Conservation (phyloP, 2,888 invertebrate species). For the Exephanes ischioxanthus region DNA sequence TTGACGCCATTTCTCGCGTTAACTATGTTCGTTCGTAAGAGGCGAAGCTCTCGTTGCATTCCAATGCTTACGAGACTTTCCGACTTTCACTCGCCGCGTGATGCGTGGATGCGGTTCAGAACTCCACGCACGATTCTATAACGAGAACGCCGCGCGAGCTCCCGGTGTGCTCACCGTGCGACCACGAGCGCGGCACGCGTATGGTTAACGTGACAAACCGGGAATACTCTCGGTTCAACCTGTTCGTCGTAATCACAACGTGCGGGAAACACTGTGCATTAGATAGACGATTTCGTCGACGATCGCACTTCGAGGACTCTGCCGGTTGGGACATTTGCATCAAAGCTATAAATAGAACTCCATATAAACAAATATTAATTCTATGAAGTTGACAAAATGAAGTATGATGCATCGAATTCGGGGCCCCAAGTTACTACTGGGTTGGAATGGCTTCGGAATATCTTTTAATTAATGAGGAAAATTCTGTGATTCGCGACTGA, state of each 20-base stretch:
- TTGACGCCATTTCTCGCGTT: slow-evolving; percentile 13
- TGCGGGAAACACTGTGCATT: background rate
- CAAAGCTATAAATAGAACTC: background rate
- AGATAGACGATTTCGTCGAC: background rate
- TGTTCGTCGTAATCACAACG: slow-evolving; percentile 7
- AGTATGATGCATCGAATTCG: no score
- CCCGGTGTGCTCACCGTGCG: background rate
- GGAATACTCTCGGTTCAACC: slow-evolving; percentile 3
- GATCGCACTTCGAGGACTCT: background rate
- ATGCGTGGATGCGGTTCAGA: slow-evolving; percentile 34
- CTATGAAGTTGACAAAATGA: no score
- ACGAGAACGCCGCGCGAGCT: slow-evolving; percentile 7
- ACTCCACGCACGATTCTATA: slow-evolving; percentile 43
- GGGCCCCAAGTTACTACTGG: no score
- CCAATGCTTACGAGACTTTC: slow-evolving; percentile 49
- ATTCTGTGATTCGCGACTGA: no score
- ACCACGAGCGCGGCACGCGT: background rate
- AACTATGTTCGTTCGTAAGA: slow-evolving; percentile 18
- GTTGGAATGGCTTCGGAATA: no score
- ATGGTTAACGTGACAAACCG: slow-evolving; percentile 6
- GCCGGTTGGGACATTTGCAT: background rate
- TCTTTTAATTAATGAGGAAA: no score
- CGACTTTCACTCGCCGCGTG: slow-evolving; percentile 47
- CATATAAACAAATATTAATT: no score
- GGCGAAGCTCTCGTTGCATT: slow-evolving; percentile 25